A percentile compares a stretch with the other conserved stretches of the same genome.
phyloP scores from a whole-genome alignment of 2,797 vertebrate species.

The Enteromius mattozi region DNA sequence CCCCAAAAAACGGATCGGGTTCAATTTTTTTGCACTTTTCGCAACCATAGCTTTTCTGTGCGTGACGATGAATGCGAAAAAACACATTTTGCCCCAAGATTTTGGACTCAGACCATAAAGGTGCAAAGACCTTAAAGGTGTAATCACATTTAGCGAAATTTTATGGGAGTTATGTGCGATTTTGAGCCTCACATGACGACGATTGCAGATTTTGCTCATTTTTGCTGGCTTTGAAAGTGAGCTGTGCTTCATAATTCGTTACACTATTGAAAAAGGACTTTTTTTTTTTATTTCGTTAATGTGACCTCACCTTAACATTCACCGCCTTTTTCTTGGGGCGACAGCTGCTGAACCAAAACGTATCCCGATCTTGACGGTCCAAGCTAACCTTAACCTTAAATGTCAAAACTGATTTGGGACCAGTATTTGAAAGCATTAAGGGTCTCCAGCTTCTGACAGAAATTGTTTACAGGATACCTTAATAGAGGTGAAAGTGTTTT shows the following conservation, averaged over 20 bases:
- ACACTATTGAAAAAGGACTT: not conserved
- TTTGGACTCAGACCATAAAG: not conserved
- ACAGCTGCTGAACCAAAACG: slow-evolving; percentile 61
- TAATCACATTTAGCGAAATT: not conserved
- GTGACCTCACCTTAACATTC: slow-evolving; percentile 59
- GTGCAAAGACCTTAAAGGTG: not conserved
- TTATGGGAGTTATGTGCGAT: not conserved
- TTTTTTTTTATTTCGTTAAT: not conserved
- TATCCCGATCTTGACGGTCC: slow-evolving; percentile 48
- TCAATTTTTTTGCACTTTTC: too few relatives aligned
- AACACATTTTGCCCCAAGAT: not conserved
- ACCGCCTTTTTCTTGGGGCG: slow-evolving; percentile 78
- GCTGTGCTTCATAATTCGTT: not conserved
- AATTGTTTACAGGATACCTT: slow-evolving; percentile 19
- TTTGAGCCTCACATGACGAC: not conserved
- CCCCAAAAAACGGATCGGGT: too few relatives aligned
- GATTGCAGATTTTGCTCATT: not conserved
- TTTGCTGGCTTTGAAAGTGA: slow-evolving; percentile 7
- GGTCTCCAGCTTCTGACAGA: slow-evolving; percentile 20
- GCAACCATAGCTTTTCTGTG: too few relatives aligned
- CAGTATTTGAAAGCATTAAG: slow-evolving; percentile 20
- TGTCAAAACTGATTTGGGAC: slow-evolving; percentile 33
- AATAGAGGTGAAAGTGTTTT: slow-evolving; percentile 31
- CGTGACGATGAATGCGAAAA: not conserved
- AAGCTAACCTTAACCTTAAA: slow-evolving; percentile 39